Evolutionary conservation across 2,113 vertebrate species (phyloP).

Genomic region (Campylomormyrus tamandua): DNA sequence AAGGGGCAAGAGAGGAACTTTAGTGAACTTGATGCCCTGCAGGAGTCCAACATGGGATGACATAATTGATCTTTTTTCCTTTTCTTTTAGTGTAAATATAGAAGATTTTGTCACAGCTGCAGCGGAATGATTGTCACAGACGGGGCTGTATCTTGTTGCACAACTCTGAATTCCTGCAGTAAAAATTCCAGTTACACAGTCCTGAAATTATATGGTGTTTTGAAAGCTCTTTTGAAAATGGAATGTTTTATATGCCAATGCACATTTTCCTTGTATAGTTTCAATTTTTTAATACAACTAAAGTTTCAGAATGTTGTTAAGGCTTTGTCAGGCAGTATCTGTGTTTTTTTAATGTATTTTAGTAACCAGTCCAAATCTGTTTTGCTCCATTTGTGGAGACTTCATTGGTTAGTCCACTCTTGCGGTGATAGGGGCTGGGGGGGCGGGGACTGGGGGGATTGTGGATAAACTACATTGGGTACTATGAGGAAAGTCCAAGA

Average conservation of each 20-base stretch:
- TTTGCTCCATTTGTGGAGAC: not conserved
- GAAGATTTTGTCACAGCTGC: not conserved
- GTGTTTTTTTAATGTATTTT: not conserved
- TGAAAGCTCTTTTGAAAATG: not conserved
- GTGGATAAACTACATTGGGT: not conserved
- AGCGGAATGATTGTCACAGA: not conserved
- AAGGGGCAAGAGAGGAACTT: constrained; percentile 52
- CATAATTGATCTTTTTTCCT: not conserved
- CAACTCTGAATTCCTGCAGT: not conserved
- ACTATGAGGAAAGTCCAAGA: not conserved
- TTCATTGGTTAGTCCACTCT: not conserved
- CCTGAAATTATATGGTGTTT: not conserved
- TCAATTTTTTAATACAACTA: not conserved
- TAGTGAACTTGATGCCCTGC: constrained; percentile 33
- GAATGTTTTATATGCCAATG: not conserved
- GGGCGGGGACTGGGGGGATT: not conserved
- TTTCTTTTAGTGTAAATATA: not conserved
- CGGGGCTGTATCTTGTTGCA: not conserved
- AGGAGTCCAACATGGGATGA: not conserved
- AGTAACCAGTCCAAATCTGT: not conserved
- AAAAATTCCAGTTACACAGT: not conserved
- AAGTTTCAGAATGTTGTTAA: not conserved
- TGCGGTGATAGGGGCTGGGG: not conserved
- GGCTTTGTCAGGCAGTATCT: not conserved
- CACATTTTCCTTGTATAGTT: not conserved